A percentile compares a stretch with the other conserved stretches of the same genome.
phyloP scores from a whole-genome alignment of 2,113 vertebrate genomes.

The Corythornis madagascariensis region DNA sequence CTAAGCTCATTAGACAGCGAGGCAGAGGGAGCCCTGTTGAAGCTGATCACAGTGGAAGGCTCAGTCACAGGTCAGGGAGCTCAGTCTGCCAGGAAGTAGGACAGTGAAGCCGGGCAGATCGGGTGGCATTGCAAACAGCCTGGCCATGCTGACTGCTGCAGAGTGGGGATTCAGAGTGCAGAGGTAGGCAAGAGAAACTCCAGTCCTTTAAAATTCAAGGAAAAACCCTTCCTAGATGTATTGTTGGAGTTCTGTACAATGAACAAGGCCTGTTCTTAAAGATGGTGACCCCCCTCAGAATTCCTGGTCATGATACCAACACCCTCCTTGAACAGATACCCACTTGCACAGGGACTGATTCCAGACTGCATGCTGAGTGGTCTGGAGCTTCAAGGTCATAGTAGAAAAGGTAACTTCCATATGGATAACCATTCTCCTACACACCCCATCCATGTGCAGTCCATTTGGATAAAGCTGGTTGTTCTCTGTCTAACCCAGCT shows the following conservation, averaged over 20 bases:
- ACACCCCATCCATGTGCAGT: rapidly evolving
- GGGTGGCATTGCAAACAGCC: not conserved
- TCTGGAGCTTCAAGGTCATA: not conserved
- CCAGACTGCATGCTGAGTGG: not conserved
- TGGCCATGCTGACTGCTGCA: not conserved
- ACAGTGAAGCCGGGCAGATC: not conserved
- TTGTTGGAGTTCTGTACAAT: not conserved
- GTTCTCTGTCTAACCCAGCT: not conserved
- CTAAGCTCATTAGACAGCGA: not conserved
- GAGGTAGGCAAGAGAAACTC: not conserved
- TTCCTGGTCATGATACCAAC: not conserved
- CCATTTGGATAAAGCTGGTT: not conserved
- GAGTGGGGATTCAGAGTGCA: not conserved
- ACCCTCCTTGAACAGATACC: not conserved
- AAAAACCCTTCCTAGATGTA: not conserved
- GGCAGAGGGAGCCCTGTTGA: not conserved
- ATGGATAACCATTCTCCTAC: rapidly evolving
- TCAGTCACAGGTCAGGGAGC: not conserved
- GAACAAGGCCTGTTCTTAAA: not conserved
- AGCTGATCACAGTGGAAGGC: constrained; percentile 33
- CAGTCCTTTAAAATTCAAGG: not conserved
- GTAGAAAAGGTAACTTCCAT: not conserved
- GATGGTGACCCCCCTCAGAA: not conserved
- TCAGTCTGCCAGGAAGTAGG: not conserved
- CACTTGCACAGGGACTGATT: not conserved